phyloP scores from a whole-genome alignment of 2,113 vertebrate species.

The Chamaetylas fuelleborni region DNA sequence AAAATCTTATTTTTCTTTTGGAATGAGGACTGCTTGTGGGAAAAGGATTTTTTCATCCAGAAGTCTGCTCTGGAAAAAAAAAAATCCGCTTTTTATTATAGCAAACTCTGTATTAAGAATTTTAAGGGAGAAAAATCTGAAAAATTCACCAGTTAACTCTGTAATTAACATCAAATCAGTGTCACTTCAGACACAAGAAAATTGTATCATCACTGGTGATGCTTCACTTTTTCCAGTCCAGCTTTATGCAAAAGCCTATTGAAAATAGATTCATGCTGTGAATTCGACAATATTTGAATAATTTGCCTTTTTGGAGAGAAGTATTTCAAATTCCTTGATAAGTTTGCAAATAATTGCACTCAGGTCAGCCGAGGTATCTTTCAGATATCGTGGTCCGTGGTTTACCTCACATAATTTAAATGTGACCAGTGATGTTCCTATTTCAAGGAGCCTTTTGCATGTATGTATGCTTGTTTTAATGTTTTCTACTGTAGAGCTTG shows the following conservation, averaged over 20 bases:
- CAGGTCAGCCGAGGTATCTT: background rate
- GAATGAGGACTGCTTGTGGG: background rate
- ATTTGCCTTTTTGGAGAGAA: background rate
- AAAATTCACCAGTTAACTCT: background rate
- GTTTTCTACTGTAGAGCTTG: background rate
- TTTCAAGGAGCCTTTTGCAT: conserved; percentile 12
- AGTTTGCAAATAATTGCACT: background rate
- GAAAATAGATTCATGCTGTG: background rate
- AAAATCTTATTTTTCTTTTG: background rate
- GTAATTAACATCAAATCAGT: background rate
- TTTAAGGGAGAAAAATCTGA: background rate
- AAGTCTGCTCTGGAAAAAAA: background rate
- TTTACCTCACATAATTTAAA: background rate
- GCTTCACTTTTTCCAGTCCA: background rate
- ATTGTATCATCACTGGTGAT: background rate
- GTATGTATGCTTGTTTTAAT: background rate
- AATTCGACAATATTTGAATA: background rate
- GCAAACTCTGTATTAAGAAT: background rate
- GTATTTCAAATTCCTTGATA: background rate
- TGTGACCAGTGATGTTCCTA: background rate
- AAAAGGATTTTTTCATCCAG: background rate
- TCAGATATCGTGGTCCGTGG: background rate
- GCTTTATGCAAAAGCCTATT: background rate
- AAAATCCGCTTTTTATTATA: background rate
- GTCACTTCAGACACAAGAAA: background rate